Base-by-base conservation (phyloP, 2,113 vertebrate genomes). In the Sclerurus mexicanus region DNA sequence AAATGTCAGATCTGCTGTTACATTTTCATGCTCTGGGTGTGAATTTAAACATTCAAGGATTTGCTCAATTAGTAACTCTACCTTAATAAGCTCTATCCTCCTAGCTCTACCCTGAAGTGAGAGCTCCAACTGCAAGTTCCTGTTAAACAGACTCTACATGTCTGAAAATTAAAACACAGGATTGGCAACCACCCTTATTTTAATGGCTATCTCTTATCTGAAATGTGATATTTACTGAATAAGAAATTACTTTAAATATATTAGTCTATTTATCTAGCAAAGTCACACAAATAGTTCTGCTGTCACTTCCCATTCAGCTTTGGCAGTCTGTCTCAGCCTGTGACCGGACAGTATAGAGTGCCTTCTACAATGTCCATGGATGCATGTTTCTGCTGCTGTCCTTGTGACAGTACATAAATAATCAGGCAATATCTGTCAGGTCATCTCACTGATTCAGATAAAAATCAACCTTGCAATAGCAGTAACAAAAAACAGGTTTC, bases 121-220 rank as follows among this genome's bases (percentile, higher is more conserved):
- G n/a, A 71, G 14, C 20, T 64, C 19, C 71, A 93, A 4, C 39
- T 67, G 10, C 15, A 39, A 55, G 9, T 47, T 63, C 11, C 27
- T n/a, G 9, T 39, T 71, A 44, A 80, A 55, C 10, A 63, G 30
- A 74, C 3, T 30, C 23, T 42, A 17, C 0, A 0, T 28, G 25
- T 37, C 47, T 55, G 18, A 60, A 16, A 80, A 75, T 47, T 73
- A 62, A 82, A 94, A 44, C 12, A 89, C 4, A 77, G 25, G 17
- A 35, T 69, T 16, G 19, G 6, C 20, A 59, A 40, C 18, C 6
- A 7, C 6, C 9, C 37, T 31, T 78, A 23, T 62, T 93, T 67
- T 59, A 72, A 50, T 35, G 16, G 12, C 30, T 46, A 56, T 2
- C 10, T 14, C 35, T 39, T 39, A 39, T 60, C 30, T 82, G 64